A percentile compares a stretch with the other conserved stretches of the same genome.
Evolutionary conservation across 2,113 vertebrate genomes (phyloP).

Genomic region (Lethenteron camtschaticum): DNA sequence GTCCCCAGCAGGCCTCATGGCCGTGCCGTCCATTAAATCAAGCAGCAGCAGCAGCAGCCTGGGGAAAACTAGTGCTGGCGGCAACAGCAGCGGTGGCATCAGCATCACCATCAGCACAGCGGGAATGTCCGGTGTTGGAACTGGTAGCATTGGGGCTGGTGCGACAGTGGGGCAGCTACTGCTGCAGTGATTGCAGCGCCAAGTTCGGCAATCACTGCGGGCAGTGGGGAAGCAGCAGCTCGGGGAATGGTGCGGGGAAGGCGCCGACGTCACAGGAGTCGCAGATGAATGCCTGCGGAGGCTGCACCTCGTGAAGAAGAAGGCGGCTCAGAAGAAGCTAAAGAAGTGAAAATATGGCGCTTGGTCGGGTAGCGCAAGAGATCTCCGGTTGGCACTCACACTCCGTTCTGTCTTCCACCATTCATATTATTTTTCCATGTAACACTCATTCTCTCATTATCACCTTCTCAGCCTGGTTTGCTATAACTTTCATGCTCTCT

Average conservation of each 20-base stretch:
- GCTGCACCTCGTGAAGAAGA: slow-evolving; percentile 91
- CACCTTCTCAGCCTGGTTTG: background rate
- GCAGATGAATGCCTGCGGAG: slow-evolving; percentile 92
- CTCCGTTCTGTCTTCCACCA: slow-evolving; percentile 1
- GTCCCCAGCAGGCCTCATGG: too few relatives aligned
- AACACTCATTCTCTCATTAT: background rate
- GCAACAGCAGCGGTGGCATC: too few relatives aligned
- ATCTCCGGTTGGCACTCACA: background rate
- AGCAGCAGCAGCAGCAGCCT: slow-evolving; percentile 18
- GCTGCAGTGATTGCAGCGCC: too few relatives aligned
- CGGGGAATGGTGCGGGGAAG: slow-evolving; percentile 39
- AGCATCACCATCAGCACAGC: slow-evolving; percentile 14
- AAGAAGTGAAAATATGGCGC: slow-evolving; percentile 37
- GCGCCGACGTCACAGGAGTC: slow-evolving; percentile 76
- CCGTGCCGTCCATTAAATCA: too few relatives aligned
- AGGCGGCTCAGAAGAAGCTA: slow-evolving; percentile 82
- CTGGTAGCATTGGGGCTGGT: slow-evolving; percentile 24
- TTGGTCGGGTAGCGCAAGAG: background rate
- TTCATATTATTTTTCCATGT: background rate
- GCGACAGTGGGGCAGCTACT: slow-evolving; percentile 11
- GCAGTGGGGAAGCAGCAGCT: slow-evolving; percentile 15
- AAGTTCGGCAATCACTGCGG: slow-evolving; percentile 6
- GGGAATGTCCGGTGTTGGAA: slow-evolving; percentile 17
- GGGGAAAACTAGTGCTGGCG: slow-evolving; percentile 38
- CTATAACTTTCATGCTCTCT: background rate